These are phyloP conservation scores for Sinelater perroti DNA, from an alignment of 2,888 invertebrate species.

Conservation along the genomic window DNA sequence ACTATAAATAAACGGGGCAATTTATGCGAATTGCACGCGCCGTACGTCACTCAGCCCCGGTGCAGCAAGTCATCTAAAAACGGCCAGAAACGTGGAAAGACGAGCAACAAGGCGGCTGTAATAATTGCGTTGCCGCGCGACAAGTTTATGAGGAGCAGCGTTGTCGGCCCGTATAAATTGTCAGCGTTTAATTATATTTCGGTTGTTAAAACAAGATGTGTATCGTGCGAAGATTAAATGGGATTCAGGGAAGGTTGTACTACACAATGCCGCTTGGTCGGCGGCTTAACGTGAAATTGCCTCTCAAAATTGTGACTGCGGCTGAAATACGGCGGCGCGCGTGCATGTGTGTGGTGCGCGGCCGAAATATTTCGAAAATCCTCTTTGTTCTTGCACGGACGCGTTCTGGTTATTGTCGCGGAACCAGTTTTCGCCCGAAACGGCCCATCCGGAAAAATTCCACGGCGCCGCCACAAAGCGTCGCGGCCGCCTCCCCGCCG, in stretches of 20 bases:
- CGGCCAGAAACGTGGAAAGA: slow-evolving; percentile 19
- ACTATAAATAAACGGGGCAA: slow-evolving; percentile 29
- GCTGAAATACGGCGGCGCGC: slow-evolving; percentile 2
- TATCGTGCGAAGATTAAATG: slow-evolving; percentile 22
- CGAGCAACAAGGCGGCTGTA: slow-evolving; percentile 18
- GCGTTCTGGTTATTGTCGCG: neutral
- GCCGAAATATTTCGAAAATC: slow-evolving; percentile 14
- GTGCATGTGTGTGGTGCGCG: slow-evolving; percentile 1
- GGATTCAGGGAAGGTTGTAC: slow-evolving; percentile 6
- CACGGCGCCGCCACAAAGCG: neutral
- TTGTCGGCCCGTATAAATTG: slow-evolving; percentile 37
- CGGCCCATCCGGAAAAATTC: neutral
- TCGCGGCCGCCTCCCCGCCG: no score
- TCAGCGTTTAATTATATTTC: slow-evolving; percentile 43
- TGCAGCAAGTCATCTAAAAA: slow-evolving; percentile 25
- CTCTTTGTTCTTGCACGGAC: slow-evolving; percentile 7
- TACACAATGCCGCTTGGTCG: neutral
- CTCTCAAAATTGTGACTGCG: slow-evolving; percentile 9
- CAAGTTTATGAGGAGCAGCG: slow-evolving; percentile 25
- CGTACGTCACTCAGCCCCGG: slow-evolving; percentile 13
- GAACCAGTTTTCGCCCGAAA: neutral
- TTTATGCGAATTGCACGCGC: slow-evolving; percentile 25
- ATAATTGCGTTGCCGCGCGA: slow-evolving; percentile 21
- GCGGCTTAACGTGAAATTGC: neutral
- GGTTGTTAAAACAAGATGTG: slow-evolving; percentile 35